Percentiles rank a stretch among this genome's conserved stretches.
These are phyloP conservation scores for Argopecten irradians DNA, from an alignment of 1,140 invertebrate genomes.

Conservation along the genomic window DNA sequence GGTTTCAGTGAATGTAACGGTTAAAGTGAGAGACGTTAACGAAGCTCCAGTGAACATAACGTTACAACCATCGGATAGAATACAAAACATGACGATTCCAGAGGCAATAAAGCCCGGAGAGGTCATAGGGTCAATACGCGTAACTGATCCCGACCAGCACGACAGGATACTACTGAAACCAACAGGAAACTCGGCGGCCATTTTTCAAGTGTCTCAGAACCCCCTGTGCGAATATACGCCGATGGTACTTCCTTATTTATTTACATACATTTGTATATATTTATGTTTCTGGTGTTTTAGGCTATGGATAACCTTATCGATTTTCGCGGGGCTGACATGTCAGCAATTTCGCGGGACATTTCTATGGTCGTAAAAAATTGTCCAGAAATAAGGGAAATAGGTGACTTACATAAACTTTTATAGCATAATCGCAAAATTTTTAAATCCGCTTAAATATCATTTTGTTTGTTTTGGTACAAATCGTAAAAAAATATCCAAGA, in stretches of 20 bases:
- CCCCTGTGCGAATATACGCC: not conserved
- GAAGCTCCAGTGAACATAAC: slow-evolving; percentile 42
- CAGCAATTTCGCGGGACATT: no score
- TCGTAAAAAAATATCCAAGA: no score
- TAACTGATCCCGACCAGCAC: slow-evolving; percentile 50
- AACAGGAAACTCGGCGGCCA: not conserved
- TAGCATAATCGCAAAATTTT: no score
- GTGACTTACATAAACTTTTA: no score
- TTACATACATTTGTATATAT: no score
- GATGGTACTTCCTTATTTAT: not conserved
- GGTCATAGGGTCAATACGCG: slow-evolving; percentile 42
- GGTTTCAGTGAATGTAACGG: slow-evolving; percentile 44
- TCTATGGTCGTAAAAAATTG: no score
- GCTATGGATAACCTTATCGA: no score
- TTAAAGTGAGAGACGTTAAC: slow-evolving; percentile 52
- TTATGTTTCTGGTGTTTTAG: no score
- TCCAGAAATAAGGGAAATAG: no score
- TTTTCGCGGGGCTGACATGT: no score
- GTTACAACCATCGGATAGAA: not conserved
- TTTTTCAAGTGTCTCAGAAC: not conserved
- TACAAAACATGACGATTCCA: slow-evolving; percentile 39
- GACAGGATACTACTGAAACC: slow-evolving; percentile 41
- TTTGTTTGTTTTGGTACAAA: no score
- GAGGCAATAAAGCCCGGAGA: slow-evolving; percentile 40
- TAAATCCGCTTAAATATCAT: no score